Conservation (phyloP, 1,140 invertebrate genomes). For the Drosophila pachea region DNA sequence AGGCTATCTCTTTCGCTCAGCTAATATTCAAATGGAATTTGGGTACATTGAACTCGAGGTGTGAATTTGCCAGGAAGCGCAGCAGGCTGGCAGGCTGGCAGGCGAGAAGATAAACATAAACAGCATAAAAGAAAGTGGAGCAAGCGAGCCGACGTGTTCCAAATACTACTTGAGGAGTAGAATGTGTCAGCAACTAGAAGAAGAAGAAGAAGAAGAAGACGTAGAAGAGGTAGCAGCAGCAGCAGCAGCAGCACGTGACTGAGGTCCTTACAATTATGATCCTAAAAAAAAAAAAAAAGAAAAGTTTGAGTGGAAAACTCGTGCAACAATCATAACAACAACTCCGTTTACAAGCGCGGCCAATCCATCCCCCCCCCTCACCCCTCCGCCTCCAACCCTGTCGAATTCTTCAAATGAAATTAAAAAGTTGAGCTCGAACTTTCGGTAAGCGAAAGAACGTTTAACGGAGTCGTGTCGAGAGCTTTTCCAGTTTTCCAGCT, state of each 20-base stretch:
- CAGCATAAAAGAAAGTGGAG: slow-evolving; percentile 25
- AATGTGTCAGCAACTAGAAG: neutral
- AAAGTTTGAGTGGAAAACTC: slow-evolving; percentile 22
- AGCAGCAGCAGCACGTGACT: neutral
- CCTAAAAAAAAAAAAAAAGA: neutral
- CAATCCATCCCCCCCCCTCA: slow-evolving; percentile 17
- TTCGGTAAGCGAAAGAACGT: slow-evolving; percentile 21
- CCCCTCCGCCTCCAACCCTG: too few species aligned
- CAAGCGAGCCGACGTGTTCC: slow-evolving; percentile 7
- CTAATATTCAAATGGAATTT: slow-evolving; percentile 67
- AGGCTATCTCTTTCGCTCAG: slow-evolving; percentile 3
- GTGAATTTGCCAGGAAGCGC: slow-evolving; percentile 56
- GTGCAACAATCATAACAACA: slow-evolving; percentile 44
- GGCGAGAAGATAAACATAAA: slow-evolving; percentile 38
- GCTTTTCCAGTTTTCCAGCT: slow-evolving; percentile 28
- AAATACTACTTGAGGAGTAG: slow-evolving; percentile 4
- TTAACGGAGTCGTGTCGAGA: slow-evolving; percentile 34
- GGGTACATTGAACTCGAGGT: slow-evolving; percentile 65
- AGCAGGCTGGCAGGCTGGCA: slow-evolving; percentile 26
- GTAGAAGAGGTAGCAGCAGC: neutral
- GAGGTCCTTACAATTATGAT: too few species aligned
- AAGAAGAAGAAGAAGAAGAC: neutral
- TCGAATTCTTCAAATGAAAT: slow-evolving; percentile 57
- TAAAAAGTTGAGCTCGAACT: slow-evolving; percentile 62
- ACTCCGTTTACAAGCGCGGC: neutral